Conservation (phyloP, 2,888 invertebrate species). For the Molanna angustata region DNA sequence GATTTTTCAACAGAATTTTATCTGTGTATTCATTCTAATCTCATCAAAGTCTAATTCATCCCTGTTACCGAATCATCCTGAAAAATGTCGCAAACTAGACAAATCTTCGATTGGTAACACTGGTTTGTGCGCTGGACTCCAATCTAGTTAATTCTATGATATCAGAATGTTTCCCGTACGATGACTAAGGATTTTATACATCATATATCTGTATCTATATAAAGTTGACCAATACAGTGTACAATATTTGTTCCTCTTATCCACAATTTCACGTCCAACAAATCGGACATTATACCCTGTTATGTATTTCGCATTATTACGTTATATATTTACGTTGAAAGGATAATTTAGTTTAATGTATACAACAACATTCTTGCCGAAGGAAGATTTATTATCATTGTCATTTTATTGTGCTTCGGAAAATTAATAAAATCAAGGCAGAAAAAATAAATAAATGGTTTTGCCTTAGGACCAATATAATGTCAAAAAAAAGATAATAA, state of each 20-base stretch:
- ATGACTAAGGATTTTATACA: not conserved
- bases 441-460: too few relatives aligned
- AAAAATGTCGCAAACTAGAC: constrained; percentile 12
- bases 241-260: not conserved
- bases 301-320: too few relatives aligned
- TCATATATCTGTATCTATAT: not conserved
- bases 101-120: constrained; percentile 20
- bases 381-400: too few relatives aligned
- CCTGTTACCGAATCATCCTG: not conserved
- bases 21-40: not conserved
- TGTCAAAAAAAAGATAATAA: too few relatives aligned
- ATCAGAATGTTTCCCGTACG: not conserved
- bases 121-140: not conserved
- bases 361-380: too few relatives aligned
- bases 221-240: too few relatives aligned
- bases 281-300: not conserved
- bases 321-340: too few relatives aligned
- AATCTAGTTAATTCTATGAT: constrained; percentile 2
- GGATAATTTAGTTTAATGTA: too few relatives aligned
- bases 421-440: too few relatives aligned
- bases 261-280: not conserved
- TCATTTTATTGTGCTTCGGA: too few relatives aligned
- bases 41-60: not conserved
- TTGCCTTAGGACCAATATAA: too few relatives aligned
- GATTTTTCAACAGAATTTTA: too few relatives aligned